Evolutionary conservation across 1,140 invertebrate species (phyloP).

Genomic region (Apolygus lucorum): DNA sequence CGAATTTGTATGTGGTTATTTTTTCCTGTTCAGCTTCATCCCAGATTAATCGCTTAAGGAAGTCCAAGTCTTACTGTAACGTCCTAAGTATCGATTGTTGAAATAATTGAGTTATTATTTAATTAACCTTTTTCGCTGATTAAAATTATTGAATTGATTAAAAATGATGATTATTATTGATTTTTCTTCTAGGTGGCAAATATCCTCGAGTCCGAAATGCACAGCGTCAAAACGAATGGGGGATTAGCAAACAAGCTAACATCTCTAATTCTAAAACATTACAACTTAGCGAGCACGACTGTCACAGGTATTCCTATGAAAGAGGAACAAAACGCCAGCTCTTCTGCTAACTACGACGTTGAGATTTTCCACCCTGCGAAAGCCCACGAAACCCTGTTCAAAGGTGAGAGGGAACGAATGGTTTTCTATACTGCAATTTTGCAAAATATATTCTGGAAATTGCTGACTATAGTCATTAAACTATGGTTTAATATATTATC

Average conservation of each 20-base stretch:
- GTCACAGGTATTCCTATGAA: conserved; percentile 99
- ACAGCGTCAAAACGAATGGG: conserved; percentile 43
- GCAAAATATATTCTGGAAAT: neutral
- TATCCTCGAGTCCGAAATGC: conserved; percentile 37
- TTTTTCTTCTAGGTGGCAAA: conserved; percentile 24
- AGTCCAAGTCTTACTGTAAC: no score
- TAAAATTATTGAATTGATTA: neutral
- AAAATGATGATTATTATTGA: neutral
- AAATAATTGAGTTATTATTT: no score
- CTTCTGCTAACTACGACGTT: conserved; percentile 96
- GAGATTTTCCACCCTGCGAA: conserved; percentile 83
- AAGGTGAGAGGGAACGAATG: conserved; percentile 43
- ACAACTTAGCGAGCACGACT: conserved; percentile 86
- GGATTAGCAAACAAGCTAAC: conserved; percentile 56
- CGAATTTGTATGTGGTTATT: no score
- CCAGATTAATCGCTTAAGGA: no score
- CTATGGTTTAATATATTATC: no score
- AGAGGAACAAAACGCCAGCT: conserved; percentile 96
- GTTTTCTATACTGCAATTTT: conserved; percentile 13
- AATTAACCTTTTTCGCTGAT: neutral
- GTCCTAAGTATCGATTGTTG: no score
- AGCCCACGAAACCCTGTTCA: conserved; percentile 70
- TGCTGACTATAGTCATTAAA: conserved; percentile 1
- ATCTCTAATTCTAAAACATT: conserved; percentile 71
- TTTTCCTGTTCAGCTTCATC: no score